Evolutionary conservation across 2,888 invertebrate species (phyloP), one percentile per base, ranked within the genome.

Genomic region (Synanthedon andrenaeformis): DNA sequence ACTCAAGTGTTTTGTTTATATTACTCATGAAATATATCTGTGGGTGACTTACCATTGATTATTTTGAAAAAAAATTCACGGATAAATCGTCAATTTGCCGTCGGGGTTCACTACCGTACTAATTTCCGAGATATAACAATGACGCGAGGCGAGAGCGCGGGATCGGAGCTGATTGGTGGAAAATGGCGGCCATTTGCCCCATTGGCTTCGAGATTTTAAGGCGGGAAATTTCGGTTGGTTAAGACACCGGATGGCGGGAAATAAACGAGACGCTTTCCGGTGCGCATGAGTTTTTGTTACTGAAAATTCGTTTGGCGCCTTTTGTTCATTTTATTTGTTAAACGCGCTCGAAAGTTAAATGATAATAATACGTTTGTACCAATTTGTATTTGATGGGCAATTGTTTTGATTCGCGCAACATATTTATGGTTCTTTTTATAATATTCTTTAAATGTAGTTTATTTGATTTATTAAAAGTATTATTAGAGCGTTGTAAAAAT

Each of bases 211-310:
- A 54, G 61, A 62, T 67, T 74, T 84, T 84, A 79, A 76, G 84
- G 87, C 87, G 87, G 77, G 77, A 87, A 87, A 79, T 83, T 87
- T 87, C 85, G 87, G 87, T 87, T 87, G 87, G 87, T 79, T 76
- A 82, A 82, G 69, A 61, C 68, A 69, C 70, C 79, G 79, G 82
- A 84, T 86, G 85, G 87, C 87, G 86, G 82, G 85, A 86, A 86
- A 80, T 73, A 73, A 73, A 74, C 63, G 67, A 69, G 70, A 62
- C 65, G 74, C 82, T 85, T 84, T 86, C 83, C 83, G 82, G 83
- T 72, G 76, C 72, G 81, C 74, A 59, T 70, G 73, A 77, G 70
- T 80, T 79, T 53, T 81, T 74, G 75, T 72, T 69, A 72, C 67
- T 82, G 84, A 82, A 85, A 85, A 85, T 78, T 69, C 76, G 74